A percentile compares a stretch with the other conserved stretches of the same genome.
Evolutionary conservation across 1,140 invertebrate genomes (phyloP).

Genomic region (fruit fly (Drosophila melanogaster)): DNA sequence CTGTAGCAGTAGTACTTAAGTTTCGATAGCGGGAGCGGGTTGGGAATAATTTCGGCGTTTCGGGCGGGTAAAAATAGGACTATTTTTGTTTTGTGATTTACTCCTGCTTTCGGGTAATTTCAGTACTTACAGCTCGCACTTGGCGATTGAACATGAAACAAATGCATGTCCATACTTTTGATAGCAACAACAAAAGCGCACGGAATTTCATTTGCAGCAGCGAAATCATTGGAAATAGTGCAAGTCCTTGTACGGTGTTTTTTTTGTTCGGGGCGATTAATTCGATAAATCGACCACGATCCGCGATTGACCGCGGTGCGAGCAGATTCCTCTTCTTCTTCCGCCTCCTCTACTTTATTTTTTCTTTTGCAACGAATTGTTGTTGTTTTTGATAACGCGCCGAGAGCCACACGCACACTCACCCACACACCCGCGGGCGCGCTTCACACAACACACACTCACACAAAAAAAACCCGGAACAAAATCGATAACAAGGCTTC

Average conservation of each 20-base stretch:
- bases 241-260: neutral
- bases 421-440: conserved; percentile 13
- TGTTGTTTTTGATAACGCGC: conserved; percentile 22
- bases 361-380: conserved; percentile 5
- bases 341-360: neutral
- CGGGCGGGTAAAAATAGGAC: conserved; percentile 7
- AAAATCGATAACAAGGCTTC: conserved; percentile 40
- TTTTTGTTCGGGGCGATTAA: conserved; percentile 1
- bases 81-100: neutral
- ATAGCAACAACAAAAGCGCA: conserved; percentile 96
- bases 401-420: neutral
- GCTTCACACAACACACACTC: conserved; percentile 26
- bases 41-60: conserved; percentile 9
- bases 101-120: neutral
- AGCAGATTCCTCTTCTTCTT: neutral
- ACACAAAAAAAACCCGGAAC: neutral
- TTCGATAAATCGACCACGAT: conserved; percentile 15
- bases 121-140: conserved; percentile 94
- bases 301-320: conserved; percentile 11
- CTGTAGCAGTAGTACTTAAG: conserved; percentile 9
- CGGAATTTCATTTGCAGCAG: conserved; percentile 98
- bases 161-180: conserved; percentile 98
- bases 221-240: conserved; percentile 91
- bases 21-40: conserved; percentile 17
- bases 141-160: conserved; percentile 98